These are phyloP conservation scores for Diadumene lineata DNA, from an alignment of 92 coral and sea anemone genomes.

Conservation along the genomic window DNA sequence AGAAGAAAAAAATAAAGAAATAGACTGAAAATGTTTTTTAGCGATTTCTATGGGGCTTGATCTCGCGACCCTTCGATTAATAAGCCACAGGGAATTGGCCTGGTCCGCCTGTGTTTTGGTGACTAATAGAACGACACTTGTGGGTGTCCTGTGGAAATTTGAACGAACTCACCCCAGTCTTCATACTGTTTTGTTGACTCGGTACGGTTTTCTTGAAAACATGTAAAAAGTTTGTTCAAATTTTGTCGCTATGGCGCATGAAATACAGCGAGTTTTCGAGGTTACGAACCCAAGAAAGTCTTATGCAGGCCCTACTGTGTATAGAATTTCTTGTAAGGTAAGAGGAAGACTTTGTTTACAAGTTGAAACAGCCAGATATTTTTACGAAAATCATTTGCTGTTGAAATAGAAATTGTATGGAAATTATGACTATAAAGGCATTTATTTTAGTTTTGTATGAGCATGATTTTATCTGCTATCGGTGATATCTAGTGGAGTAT, in stretches of 20 bases:
- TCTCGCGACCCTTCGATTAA: neutral
- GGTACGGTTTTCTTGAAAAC: neutral
- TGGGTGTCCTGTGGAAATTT: slow-evolving; percentile 1
- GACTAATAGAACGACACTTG: neutral
- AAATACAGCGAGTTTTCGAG: slow-evolving; percentile 59
- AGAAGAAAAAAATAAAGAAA: too few species aligned
- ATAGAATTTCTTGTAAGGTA: slow-evolving; percentile 89
- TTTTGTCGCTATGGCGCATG: neutral
- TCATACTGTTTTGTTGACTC: neutral
- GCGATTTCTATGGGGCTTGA: too few species aligned
- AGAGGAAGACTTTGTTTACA: neutral
- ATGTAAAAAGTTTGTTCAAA: neutral
- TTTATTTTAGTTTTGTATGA: neutral
- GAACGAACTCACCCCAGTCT: neutral
- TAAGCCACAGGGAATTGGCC: neutral
- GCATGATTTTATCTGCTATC: too few species aligned
- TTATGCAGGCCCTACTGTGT: slow-evolving; percentile 86
- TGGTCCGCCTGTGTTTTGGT: neutral
- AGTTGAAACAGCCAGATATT: too few species aligned
- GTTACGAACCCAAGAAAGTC: slow-evolving; percentile 93
- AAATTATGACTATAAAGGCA: neutral
- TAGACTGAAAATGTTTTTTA: too few species aligned
- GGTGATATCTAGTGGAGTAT: too few species aligned
- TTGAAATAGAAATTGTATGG: too few species aligned
- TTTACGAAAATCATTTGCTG: too few species aligned